Percentiles rank a stretch among this genome's conserved stretches.
These are phyloP conservation scores for Pammene aurita DNA, from an alignment of 2,888 invertebrate genomes.

Conservation along the genomic window DNA sequence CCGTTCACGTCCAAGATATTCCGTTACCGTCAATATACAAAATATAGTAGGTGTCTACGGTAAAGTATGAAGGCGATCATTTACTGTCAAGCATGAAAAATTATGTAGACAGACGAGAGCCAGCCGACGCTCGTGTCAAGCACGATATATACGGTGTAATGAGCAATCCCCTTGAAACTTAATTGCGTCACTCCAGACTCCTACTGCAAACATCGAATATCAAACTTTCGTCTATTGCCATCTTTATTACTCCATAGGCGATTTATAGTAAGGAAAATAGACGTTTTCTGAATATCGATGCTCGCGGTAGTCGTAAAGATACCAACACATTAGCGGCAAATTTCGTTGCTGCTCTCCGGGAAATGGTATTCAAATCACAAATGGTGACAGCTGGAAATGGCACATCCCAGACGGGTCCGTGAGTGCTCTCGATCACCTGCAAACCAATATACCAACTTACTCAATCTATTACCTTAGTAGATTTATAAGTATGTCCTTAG, in stretches of 20 bases:
- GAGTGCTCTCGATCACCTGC: conserved; percentile 83
- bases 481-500: background rate
- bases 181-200: background rate
- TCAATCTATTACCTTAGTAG: background rate
- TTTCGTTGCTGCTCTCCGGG: conserved; percentile 68
- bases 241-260: background rate
- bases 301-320: background rate
- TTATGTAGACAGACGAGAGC: no score
- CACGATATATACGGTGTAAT: background rate
- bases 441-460: conserved; percentile 39
- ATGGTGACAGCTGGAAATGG: conserved; percentile 86
- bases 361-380: conserved; percentile 85
- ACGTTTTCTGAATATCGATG: background rate
- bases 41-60: no score
- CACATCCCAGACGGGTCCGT: conserved; percentile 86
- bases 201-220: background rate
- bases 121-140: no score
- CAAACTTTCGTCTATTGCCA: background rate
- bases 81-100: no score
- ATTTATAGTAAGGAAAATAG: background rate
- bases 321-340: conserved; percentile 82
- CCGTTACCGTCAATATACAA: no score
- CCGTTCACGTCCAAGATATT: no score
- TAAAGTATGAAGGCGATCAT: no score
- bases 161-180: background rate